Evolutionary conservation across 1,140 invertebrate genomes (phyloP).

Genomic region (Cotesia glomerata): DNA sequence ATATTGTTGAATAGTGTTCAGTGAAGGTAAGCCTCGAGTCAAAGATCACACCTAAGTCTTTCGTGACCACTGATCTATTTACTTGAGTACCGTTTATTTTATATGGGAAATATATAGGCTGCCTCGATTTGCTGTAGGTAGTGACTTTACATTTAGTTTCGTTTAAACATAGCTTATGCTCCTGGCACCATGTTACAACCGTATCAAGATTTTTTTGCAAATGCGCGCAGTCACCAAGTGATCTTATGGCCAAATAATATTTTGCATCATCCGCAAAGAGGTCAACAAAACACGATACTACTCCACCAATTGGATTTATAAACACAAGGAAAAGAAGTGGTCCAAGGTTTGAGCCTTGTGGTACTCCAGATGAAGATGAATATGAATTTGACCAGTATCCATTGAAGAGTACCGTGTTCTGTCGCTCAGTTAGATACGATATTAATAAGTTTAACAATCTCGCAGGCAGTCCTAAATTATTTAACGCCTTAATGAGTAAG

Average conservation of each 20-base stretch:
- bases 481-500: not conserved
- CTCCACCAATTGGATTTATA: not conserved
- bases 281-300: not conserved
- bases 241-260: not conserved
- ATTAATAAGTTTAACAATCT: not conserved
- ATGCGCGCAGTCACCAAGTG: not conserved
- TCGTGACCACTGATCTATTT: not conserved
- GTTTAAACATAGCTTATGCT: not conserved
- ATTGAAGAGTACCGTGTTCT: not conserved
- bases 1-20: not conserved
- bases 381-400: not conserved
- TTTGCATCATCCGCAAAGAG: not conserved
- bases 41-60: not conserved
- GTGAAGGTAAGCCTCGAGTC: not conserved
- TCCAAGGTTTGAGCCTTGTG: slow-evolving; percentile 11
- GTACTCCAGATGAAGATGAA: not conserved
- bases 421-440: not conserved
- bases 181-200: not conserved
- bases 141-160: not conserved
- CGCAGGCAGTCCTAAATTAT: not conserved
- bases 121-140: not conserved
- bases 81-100: not conserved
- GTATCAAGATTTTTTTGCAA: not conserved
- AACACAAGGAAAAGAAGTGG: not conserved
- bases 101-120: not conserved